Evolutionary conservation across 2,113 vertebrate genomes (phyloP).

Genomic region (Scomber colias): DNA sequence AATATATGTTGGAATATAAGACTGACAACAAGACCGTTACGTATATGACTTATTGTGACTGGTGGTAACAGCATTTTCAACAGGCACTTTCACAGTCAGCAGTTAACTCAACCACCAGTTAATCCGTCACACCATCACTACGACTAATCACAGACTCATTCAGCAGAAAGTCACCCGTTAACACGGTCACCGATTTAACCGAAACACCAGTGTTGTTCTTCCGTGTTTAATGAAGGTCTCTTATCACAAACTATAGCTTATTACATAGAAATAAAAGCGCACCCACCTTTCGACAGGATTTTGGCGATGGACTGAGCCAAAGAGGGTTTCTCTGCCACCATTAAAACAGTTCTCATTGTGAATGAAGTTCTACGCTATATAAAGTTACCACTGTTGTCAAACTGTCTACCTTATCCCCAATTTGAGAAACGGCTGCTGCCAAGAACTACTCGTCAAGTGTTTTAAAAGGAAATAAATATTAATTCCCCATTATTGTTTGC

Average conservation of each 20-base stretch:
- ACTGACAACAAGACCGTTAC: no score
- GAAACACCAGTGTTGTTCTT: not conserved
- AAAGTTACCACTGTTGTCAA: not conserved
- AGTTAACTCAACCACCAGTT: no score
- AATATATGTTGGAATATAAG: no score
- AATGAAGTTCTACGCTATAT: not conserved
- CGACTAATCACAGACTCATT: no score
- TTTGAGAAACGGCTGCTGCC: not conserved
- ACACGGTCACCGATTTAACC: no score
- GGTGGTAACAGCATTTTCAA: no score
- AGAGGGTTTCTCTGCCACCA: conserved; percentile 98
- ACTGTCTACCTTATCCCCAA: not conserved
- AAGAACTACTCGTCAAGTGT: not conserved
- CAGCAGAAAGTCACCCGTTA: no score
- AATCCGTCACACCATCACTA: no score
- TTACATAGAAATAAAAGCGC: not conserved
- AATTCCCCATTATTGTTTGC: not conserved
- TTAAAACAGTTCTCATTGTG: conserved; percentile 93
- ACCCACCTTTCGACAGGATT: conserved; percentile 95
- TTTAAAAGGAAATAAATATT: not conserved
- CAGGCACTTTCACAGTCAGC: no score
- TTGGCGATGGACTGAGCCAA: conserved; percentile 96
- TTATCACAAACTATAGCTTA: not conserved
- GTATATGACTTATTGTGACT: no score
- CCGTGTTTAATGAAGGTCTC: no score